These are phyloP conservation scores for Hirudinaria manillensis DNA, from an alignment of 2,888 invertebrate species.

Conservation along the genomic window DNA sequence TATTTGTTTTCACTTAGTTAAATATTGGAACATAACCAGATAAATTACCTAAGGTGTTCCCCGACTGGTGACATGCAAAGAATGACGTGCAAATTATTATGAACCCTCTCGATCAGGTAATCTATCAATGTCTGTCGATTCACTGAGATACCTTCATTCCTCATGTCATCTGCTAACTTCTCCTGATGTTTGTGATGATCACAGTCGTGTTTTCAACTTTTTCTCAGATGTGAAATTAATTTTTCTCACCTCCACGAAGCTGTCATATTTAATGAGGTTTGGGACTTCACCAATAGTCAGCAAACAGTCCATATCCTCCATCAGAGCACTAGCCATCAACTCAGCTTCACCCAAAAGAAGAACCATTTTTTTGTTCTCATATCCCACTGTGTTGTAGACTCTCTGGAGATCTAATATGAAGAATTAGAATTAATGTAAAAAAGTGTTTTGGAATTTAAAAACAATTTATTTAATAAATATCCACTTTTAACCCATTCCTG, in stretches of 20 bases:
- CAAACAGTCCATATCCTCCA: conserved; percentile 82
- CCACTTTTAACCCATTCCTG: too few relatives aligned
- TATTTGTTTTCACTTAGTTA: neutral
- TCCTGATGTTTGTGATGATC: neutral
- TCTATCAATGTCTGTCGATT: conserved; percentile 63
- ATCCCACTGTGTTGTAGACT: conserved; percentile 68
- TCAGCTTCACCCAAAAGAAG: conserved; percentile 81
- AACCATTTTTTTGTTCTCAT: conserved; percentile 68
- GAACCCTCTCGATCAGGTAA: conserved; percentile 71
- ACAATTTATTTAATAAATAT: too few relatives aligned
- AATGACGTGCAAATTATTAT: conserved; percentile 71
- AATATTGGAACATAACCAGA: neutral
- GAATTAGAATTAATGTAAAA: neutral
- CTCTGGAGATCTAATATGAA: conserved; percentile 64
- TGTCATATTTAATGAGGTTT: conserved; percentile 63
- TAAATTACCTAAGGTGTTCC: conserved; percentile 63
- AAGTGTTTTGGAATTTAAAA: too few relatives aligned
- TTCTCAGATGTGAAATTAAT: too few relatives aligned
- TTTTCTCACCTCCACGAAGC: neutral
- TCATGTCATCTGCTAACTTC: conserved; percentile 46
- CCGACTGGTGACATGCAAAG: conserved; percentile 84
- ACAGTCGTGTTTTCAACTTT: neutral
- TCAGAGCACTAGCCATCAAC: conserved; percentile 73
- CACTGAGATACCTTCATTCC: conserved; percentile 53
- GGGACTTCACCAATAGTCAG: conserved; percentile 80